These are phyloP conservation scores for Deroplatys truncata DNA, from an alignment of 2,888 invertebrate genomes.

Conservation along the genomic window DNA sequence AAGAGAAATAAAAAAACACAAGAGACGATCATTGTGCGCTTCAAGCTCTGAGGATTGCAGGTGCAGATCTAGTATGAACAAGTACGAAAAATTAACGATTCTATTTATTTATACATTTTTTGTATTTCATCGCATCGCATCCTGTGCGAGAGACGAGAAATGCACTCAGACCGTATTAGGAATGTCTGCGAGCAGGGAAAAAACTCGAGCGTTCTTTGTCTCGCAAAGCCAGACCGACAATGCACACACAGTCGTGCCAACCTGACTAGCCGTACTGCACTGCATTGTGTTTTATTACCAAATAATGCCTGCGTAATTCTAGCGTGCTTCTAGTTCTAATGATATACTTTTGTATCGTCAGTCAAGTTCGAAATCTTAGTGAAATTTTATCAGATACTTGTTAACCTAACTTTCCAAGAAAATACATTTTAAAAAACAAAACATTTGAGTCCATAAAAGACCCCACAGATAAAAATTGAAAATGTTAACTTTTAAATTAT, in stretches of 20 bases:
- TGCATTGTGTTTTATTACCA: background rate
- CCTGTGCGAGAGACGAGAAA: background rate
- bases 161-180: constrained; percentile 2
- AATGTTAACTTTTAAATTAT: no score
- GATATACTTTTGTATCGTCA: no score
- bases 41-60: background rate
- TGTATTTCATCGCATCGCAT: background rate
- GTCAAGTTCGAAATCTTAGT: no score
- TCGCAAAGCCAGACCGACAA: background rate
- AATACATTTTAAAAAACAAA: no score
- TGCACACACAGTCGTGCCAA: background rate
- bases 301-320: background rate
- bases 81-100: background rate
- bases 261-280: background rate
- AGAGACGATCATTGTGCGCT: background rate
- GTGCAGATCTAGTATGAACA: background rate
- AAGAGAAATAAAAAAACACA: background rate
- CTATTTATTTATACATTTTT: background rate
- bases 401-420: no score
- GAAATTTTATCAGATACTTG: no score
- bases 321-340: background rate
- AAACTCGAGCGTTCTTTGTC: background rate
- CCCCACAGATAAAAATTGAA: no score
- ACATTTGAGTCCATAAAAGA: no score
- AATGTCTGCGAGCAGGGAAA: background rate